A percentile compares a stretch with the other conserved stretches of the same genome.
Conservation (phyloP, 1,140 invertebrate genomes). For the Drosophila varians region DNA sequence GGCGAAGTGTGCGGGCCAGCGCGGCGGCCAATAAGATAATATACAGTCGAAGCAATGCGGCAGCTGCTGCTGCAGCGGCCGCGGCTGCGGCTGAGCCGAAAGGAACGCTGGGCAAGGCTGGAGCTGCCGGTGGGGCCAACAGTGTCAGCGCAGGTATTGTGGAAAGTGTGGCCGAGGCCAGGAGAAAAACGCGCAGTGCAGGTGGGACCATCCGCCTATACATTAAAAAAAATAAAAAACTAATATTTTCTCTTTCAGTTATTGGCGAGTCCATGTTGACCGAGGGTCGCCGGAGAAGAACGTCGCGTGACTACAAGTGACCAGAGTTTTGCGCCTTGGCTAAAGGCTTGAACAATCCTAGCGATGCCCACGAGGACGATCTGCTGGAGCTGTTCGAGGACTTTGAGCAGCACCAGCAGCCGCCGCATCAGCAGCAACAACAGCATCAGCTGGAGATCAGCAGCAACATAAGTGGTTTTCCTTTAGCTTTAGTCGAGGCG, state of each 20-base stretch:
- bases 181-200: conserved; percentile 88
- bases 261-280: conserved; percentile 76
- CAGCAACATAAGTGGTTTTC: conserved; percentile 56
- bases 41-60: conserved; percentile 64
- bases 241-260: conserved; percentile 49
- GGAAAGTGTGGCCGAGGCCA: conserved; percentile 74
- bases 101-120: conserved; percentile 33
- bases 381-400: conserved; percentile 64
- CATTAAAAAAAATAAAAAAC: too few species aligned
- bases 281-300: conserved; percentile 84
- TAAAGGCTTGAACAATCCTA: conserved; percentile 67
- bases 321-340: conserved; percentile 84
- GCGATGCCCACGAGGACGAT: conserved; percentile 59
- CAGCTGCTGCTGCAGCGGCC: conserved; percentile 60
- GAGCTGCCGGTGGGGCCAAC: conserved; percentile 16
- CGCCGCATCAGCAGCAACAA: conserved; percentile 23
- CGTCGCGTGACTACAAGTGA: conserved; percentile 87
- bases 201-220: conserved; percentile 84
- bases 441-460: conserved; percentile 30
- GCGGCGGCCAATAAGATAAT: conserved; percentile 81
- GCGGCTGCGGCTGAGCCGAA: conserved; percentile 57
- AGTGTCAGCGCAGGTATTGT: conserved; percentile 22
- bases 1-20: conserved; percentile 72
- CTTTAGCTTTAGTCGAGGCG: conserved; percentile 79
- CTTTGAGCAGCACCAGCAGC: conserved; percentile 42